phyloP scores from a whole-genome alignment of 2,113 vertebrate species.

The Microcebus lehilahytsara region DNA sequence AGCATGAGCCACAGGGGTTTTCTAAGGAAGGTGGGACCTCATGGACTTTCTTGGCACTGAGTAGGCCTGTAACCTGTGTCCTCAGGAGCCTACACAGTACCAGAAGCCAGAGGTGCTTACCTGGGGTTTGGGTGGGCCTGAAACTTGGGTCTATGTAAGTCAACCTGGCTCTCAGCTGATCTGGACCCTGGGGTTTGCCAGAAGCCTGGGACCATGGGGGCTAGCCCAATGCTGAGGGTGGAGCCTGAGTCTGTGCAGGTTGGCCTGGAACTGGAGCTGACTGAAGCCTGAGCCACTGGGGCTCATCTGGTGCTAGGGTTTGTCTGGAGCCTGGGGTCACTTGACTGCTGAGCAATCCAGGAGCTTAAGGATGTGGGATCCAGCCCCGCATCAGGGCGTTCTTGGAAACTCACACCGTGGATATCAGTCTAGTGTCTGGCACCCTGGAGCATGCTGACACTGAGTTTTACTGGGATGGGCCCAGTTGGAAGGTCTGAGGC shows the following conservation, averaged over 20 bases:
- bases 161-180: background rate
- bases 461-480: background rate
- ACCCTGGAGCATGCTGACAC: rapidly evolving
- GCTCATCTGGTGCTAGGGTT: background rate
- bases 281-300: background rate
- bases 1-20: background rate
- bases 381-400: background rate
- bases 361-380: background rate
- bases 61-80: background rate
- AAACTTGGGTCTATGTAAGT: rapidly evolving
- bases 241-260: background rate
- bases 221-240: background rate
- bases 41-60: no score
- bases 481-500: background rate
- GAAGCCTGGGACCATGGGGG: background rate
- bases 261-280: background rate
- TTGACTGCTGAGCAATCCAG: background rate
- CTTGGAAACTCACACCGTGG: background rate
- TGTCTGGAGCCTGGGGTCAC: background rate
- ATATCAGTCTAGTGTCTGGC: background rate
- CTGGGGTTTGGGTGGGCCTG: rapidly evolving
- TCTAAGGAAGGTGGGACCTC: background rate
- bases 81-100: rapidly evolving
- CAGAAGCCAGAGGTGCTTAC: background rate
- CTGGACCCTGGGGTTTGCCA: background rate